Base-by-base conservation (phyloP, 1,140 invertebrate genomes). In the Teleogryllus occipitalis region DNA sequence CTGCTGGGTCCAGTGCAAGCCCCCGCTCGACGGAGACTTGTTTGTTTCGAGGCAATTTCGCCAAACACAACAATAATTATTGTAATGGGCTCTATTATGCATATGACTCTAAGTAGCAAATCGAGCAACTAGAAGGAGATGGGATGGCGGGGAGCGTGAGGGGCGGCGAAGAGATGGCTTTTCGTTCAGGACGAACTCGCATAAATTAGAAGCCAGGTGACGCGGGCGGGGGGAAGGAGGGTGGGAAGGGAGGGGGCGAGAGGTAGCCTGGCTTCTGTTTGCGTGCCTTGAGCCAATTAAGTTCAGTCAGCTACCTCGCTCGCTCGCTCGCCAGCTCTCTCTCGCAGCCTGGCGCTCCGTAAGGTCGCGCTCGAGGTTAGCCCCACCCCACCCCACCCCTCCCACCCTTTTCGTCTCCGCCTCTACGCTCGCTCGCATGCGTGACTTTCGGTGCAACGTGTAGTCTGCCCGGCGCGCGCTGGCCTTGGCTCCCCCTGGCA, bases 71-170 rank as follows among this genome's bases (percentile, higher is more conserved):
- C 54, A 65, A 65, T 65, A 65, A 65, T 65, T 65, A 65, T 65
- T 65, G 54, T 65, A 65, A 65, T 65, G 54, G 18, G 54, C 10
- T 65, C 54, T 65, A 65, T 65, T 65, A 65, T 65, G 54, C 54
- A 65, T 65, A 65, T 65, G 54, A 65, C 54, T 65, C 27, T 65
- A 65, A 65, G 54, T 65, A 65, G 54, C 54, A 65, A 65, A 65
- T 65, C 54, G 18, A 14, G 54, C 54, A 65, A 18, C 54, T 2
- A 65, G 54, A 65, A 65, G 54, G 18, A 39, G 27, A 39, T 39
- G 27, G 27, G 27, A 39, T 39, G 27, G 27, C 27, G 27, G 27
- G 27, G 27, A 39, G 1, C 54, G 54, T 14, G 54, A 10, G 10
- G 18, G 54, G 54, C 54, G 18, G 54, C 18, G 54, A 10, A 7